phyloP scores from a whole-genome alignment of 2,797 vertebrate genomes.

The Oryzias sinensis region DNA sequence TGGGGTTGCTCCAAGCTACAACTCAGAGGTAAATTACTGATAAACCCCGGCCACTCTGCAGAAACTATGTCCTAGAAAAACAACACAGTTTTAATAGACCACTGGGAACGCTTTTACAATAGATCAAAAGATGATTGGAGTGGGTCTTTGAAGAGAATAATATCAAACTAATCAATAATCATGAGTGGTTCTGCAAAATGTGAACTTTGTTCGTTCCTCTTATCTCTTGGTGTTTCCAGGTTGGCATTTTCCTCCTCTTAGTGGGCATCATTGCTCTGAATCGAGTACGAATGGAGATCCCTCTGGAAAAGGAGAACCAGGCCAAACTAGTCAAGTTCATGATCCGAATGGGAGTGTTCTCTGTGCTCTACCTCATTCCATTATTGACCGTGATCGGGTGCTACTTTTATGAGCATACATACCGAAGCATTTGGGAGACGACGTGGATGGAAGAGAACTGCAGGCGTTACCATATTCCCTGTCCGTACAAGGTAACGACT shows the following conservation, averaged over 20 bases:
- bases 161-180: background rate
- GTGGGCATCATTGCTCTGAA: slow-evolving; percentile 95
- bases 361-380: slow-evolving; percentile 92
- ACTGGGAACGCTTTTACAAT: no score
- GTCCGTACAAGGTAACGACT: slow-evolving; percentile 81
- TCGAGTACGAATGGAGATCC: slow-evolving; percentile 96
- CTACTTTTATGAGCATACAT: slow-evolving; percentile 94
- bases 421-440: slow-evolving; percentile 89
- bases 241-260: slow-evolving; percentile 89
- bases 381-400: slow-evolving; percentile 94
- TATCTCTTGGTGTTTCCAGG: slow-evolving; percentile 36
- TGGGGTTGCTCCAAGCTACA: no score
- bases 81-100: no score
- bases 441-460: slow-evolving; percentile 95
- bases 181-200: slow-evolving; percentile 1
- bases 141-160: no score
- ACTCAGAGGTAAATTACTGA: no score
- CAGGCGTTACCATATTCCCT: slow-evolving; percentile 92
- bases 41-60: no score
- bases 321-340: slow-evolving; percentile 99
- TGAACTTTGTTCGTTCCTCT: background rate
- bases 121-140: no score
- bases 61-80: no score
- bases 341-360: slow-evolving; percentile 98
- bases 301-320: slow-evolving; percentile 97